Conservation (phyloP, 1,140 invertebrate species). For the Pectinophora gossypiella region DNA sequence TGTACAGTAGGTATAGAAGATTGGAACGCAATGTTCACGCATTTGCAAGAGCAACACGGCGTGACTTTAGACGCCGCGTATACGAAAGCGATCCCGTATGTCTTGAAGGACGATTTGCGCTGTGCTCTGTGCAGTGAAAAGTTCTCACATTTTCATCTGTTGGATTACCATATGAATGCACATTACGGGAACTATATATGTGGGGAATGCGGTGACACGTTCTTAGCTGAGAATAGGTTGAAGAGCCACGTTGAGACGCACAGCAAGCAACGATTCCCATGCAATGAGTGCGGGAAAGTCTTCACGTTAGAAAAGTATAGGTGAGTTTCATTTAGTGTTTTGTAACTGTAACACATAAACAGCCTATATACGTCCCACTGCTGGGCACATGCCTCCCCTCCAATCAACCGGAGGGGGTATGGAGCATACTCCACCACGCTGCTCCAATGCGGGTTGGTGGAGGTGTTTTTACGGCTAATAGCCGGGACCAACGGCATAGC, state of each 20-base stretch:
- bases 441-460: too few species aligned
- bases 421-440: too few species aligned
- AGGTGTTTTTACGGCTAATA: too few species aligned
- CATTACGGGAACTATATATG: constrained; percentile 58
- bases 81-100: constrained; percentile 42
- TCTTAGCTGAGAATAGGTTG: constrained; percentile 31
- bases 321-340: too few species aligned
- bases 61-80: constrained; percentile 39
- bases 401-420: too few species aligned
- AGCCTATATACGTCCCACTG: too few species aligned
- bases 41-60: constrained; percentile 35
- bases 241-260: constrained; percentile 46
- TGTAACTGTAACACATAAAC: too few species aligned
- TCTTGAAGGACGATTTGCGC: constrained; percentile 21
- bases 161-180: constrained; percentile 57
- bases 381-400: too few species aligned
- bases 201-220: constrained; percentile 47
- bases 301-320: constrained; percentile 43
- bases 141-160: constrained; percentile 34
- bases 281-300: constrained; percentile 39
- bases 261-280: constrained; percentile 31
- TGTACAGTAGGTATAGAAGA: constrained; percentile 27
- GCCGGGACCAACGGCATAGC: too few species aligned
- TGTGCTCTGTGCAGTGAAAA: constrained; percentile 40
- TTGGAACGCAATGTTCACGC: constrained; percentile 51